These are phyloP conservation scores for Clepsis dumicolana DNA, from an alignment of 2,888 invertebrate genomes.

Conservation along the genomic window DNA sequence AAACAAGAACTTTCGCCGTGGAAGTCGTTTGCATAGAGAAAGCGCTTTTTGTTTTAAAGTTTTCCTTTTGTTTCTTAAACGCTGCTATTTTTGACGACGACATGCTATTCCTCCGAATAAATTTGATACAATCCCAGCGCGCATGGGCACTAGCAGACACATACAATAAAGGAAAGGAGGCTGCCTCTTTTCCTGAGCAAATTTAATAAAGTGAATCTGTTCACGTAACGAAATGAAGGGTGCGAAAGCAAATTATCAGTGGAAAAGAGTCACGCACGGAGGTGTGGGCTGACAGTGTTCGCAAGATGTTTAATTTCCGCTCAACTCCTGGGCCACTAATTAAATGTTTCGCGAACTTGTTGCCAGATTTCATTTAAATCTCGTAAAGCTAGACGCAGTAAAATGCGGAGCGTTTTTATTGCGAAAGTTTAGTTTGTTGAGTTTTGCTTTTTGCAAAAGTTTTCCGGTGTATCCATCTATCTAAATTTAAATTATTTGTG, in stretches of 20 bases:
- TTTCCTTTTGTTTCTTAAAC: constrained; percentile 73
- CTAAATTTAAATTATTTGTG: constrained; percentile 33
- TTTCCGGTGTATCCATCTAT: constrained; percentile 50
- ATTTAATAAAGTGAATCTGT: constrained; percentile 66
- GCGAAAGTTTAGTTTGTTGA: constrained; percentile 65
- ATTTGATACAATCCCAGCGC: constrained; percentile 22
- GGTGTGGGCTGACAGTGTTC: constrained; percentile 56
- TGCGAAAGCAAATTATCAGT: constrained; percentile 48
- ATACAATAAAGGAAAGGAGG: constrained; percentile 53
- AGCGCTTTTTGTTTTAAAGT: constrained; percentile 70
- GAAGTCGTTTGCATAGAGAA: constrained; percentile 78
- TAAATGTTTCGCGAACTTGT: constrained; percentile 75
- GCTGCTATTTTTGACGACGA: constrained; percentile 64
- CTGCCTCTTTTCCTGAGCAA: constrained; percentile 52
- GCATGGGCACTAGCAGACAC: constrained; percentile 4
- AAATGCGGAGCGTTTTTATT: constrained; percentile 70
- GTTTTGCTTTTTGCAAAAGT: constrained; percentile 56
- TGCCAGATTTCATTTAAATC: constrained; percentile 74
- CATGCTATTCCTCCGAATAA: constrained; percentile 22
- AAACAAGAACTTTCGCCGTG: constrained; percentile 69
- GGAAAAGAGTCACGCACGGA: constrained; percentile 56
- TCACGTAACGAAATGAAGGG: constrained; percentile 48
- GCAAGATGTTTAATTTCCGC: constrained; percentile 72
- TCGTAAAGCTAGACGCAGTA: constrained; percentile 64
- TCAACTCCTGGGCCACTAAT: constrained; percentile 66